Percentiles rank a stretch among this genome's conserved stretches.
phyloP scores from a whole-genome alignment of 1,140 invertebrate species.

The Heliconius nattereri region DNA sequence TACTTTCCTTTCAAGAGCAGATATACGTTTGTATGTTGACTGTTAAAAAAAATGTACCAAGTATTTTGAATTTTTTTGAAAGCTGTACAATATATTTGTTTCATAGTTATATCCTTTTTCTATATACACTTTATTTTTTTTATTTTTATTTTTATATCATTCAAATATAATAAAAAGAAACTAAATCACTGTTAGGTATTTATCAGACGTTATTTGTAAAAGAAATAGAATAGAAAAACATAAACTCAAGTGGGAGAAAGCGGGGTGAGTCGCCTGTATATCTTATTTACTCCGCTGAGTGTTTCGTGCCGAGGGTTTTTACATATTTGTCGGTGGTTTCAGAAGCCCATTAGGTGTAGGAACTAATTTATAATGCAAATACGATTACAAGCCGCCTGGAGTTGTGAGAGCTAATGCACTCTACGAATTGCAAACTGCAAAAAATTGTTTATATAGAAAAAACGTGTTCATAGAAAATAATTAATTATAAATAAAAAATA shows the following conservation, averaged over 20 bases:
- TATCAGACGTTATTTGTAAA: too few species aligned
- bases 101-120: too few species aligned
- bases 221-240: neutral
- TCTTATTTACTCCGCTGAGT: neutral
- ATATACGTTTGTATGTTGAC: too few species aligned
- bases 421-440: constrained; percentile 66
- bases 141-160: too few species aligned
- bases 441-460: constrained; percentile 60
- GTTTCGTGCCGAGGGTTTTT: constrained; percentile 40
- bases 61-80: too few species aligned
- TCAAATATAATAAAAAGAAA: too few species aligned
- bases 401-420: constrained; percentile 71
- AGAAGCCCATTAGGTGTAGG: constrained; percentile 67
- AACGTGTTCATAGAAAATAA: neutral
- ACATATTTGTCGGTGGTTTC: constrained; percentile 61
- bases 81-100: too few species aligned
- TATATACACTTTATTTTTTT: too few species aligned
- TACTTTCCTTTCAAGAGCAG: too few species aligned
- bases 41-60: too few species aligned
- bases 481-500: too few species aligned
- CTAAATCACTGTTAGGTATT: too few species aligned
- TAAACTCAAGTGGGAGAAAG: neutral
- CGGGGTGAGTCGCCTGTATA: neutral
- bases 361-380: constrained; percentile 79
- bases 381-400: constrained; percentile 66